Conservation (phyloP, 2,888 invertebrate genomes). For the Apomyelois bistriatella region DNA sequence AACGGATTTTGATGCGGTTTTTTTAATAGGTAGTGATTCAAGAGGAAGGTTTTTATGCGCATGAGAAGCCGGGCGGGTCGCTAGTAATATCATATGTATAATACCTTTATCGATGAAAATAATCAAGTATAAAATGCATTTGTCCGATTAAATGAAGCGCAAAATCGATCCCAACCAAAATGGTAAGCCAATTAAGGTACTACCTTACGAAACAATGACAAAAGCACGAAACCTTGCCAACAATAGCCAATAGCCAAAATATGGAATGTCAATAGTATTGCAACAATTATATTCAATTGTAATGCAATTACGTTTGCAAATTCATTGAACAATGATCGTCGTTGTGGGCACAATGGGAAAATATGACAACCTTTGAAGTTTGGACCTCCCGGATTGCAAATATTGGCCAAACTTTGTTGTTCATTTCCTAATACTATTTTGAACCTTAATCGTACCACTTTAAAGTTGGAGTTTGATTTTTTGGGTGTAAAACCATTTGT, state of each 20-base stretch:
- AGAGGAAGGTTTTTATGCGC: too few species aligned
- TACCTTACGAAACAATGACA: conserved; percentile 3
- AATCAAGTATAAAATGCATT: too few species aligned
- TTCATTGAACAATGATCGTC: conserved; percentile 55
- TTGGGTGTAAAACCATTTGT: not conserved
- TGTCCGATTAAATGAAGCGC: too few species aligned
- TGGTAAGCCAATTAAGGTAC: conserved; percentile 7
- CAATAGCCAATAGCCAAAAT: conserved; percentile 23
- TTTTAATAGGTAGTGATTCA: too few species aligned
- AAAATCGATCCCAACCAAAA: not conserved
- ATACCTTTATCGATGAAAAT: too few species aligned
- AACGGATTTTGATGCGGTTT: too few species aligned
- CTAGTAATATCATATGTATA: too few species aligned
- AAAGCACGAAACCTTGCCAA: not conserved
- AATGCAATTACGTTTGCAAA: conserved; percentile 58
- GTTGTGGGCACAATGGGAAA: conserved; percentile 32
- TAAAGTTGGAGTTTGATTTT: not conserved
- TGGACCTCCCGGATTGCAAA: conserved; percentile 54
- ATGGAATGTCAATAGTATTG: conserved; percentile 46
- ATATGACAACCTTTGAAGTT: conserved; percentile 65
- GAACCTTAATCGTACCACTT: not conserved
- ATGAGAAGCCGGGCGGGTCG: too few species aligned
- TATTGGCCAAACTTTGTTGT: not conserved
- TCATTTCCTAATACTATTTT: not conserved
- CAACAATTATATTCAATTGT: conserved; percentile 51